Percentiles rank a stretch among this genome's conserved stretches.
Conservation (phyloP, 2,888 invertebrate species). For the Antheraea yamamai region DNA sequence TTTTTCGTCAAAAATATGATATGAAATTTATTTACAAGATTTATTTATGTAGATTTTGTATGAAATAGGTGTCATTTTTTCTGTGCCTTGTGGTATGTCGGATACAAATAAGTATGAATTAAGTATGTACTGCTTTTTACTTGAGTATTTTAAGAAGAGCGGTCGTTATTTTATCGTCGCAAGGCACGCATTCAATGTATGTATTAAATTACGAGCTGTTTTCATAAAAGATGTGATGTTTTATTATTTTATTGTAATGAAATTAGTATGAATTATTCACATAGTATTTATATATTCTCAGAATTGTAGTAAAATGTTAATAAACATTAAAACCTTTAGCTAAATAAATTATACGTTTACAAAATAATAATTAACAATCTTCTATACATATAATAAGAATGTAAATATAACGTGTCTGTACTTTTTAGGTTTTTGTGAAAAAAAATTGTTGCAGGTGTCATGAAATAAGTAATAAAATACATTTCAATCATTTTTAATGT, state of each 20-base stretch:
- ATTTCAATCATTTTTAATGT: too few species aligned
- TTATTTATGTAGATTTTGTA: background rate
- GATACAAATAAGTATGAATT: constrained; percentile 4
- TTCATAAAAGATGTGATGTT: constrained; percentile 31
- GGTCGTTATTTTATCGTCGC: constrained; percentile 55
- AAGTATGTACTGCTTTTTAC: background rate
- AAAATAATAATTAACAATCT: too few species aligned
- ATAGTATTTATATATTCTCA: too few species aligned
- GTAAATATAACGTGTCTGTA: too few species aligned
- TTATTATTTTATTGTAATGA: constrained; percentile 36
- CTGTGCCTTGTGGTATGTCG: background rate
- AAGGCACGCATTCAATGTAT: constrained; percentile 53
- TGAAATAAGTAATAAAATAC: too few species aligned
- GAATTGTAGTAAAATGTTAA: too few species aligned
- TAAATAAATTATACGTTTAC: too few species aligned
- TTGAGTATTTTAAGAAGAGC: constrained; percentile 39
- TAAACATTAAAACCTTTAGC: too few species aligned
- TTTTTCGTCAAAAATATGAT: background rate
- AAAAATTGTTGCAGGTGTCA: too few species aligned
- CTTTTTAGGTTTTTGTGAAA: too few species aligned
- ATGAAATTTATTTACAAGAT: background rate
- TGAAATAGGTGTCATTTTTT: background rate
- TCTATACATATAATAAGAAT: too few species aligned
- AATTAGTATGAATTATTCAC: background rate
- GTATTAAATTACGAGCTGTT: constrained; percentile 50